phyloP scores from a whole-genome alignment of 2,888 invertebrate genomes.

The Eledone cirrhosa region DNA sequence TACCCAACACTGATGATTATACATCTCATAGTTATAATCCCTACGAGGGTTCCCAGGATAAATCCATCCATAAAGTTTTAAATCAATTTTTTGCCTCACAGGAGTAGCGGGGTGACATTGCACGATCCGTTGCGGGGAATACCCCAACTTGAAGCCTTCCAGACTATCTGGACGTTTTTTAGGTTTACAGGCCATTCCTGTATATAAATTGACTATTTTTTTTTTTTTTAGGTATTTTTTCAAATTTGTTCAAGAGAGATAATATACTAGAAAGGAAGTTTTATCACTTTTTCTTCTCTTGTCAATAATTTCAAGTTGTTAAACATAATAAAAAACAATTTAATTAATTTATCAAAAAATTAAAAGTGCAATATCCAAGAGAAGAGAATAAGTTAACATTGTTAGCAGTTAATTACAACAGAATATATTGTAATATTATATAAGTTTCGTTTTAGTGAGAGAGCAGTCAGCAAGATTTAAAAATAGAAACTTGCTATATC shows the following conservation, averaged over 20 bases:
- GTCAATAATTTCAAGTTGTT: no score
- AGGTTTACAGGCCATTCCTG: conserved; percentile 13
- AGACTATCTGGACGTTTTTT: conserved; percentile 15
- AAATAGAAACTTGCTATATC: no score
- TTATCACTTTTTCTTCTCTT: no score
- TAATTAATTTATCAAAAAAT: no score
- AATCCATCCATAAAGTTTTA: conserved; percentile 31
- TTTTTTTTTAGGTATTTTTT: neutral
- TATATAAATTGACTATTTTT: neutral
- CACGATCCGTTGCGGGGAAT: conserved; percentile 8
- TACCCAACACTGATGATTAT: conserved; percentile 32
- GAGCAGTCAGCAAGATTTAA: no score
- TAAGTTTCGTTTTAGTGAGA: no score
- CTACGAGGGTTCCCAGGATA: conserved; percentile 30
- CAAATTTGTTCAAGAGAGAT: neutral
- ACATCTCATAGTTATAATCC: conserved; percentile 26
- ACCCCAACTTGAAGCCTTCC: conserved; percentile 15
- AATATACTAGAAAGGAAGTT: neutral
- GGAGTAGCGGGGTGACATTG: conserved; percentile 9
- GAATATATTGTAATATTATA: no score
- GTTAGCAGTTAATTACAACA: no score
- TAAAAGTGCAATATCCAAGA: no score
- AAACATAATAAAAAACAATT: no score
- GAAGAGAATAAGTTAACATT: no score
- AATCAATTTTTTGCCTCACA: neutral